Conservation (phyloP, 2,113 vertebrate species). For the Syrrhaptes paradoxus region DNA sequence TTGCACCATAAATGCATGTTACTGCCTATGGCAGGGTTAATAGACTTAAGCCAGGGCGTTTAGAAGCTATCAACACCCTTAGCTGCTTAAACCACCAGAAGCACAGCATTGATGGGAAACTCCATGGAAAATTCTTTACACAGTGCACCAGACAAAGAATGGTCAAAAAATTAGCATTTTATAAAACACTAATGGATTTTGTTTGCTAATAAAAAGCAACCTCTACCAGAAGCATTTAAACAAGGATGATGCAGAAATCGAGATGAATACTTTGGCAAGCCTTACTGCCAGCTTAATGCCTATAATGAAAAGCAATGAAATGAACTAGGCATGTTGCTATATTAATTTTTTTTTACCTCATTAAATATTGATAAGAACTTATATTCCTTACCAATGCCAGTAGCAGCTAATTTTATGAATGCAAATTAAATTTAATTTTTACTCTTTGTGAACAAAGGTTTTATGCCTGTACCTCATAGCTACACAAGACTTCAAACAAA, state of each 20-base stretch:
- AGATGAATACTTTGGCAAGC: not conserved
- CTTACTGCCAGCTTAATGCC: not conserved
- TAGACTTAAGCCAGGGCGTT: not conserved
- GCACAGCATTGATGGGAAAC: not conserved
- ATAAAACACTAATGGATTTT: not conserved
- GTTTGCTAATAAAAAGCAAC: not conserved
- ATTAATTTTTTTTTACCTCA: not conserved
- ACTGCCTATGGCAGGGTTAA: not conserved
- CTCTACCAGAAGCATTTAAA: not conserved
- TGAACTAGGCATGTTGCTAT: not conserved
- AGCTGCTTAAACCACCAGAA: not conserved
- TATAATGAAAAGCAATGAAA: not conserved
- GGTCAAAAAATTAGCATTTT: not conserved
- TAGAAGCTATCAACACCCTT: not conserved
- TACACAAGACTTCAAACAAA: not conserved
- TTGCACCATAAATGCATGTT: not conserved
- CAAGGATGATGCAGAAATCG: not conserved
- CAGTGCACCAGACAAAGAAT: not conserved
- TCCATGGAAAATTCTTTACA: not conserved
- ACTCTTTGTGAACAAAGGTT: not conserved
- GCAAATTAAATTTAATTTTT: constrained; percentile 4
- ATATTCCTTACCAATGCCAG: not conserved
- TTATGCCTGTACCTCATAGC: not conserved
- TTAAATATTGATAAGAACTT: not conserved
- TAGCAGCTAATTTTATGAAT: not conserved